These are phyloP conservation scores for Aethes cnicana DNA, from an alignment of 2,888 invertebrate species.

Conservation along the genomic window DNA sequence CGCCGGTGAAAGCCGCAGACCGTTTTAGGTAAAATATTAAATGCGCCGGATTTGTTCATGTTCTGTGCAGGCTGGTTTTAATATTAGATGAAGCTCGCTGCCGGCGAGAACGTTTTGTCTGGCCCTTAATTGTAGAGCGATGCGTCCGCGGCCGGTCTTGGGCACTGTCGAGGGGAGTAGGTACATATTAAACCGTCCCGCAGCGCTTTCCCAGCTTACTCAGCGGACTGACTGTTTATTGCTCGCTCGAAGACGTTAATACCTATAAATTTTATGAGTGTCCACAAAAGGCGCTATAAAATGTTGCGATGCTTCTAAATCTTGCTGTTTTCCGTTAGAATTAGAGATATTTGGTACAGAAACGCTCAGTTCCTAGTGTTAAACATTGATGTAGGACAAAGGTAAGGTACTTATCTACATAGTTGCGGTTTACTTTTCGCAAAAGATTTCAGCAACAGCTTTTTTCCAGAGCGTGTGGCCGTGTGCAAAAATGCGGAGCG, in stretches of 20 bases:
- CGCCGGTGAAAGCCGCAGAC: conserved; percentile 65
- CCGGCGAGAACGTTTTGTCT: conserved; percentile 64
- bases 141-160: conserved; percentile 51
- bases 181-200: conserved; percentile 64
- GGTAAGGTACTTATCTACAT: too few species aligned
- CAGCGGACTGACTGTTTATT: conserved; percentile 69
- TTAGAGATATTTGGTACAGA: conserved; percentile 52
- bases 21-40: conserved; percentile 78
- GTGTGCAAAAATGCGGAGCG: conserved; percentile 22
- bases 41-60: conserved; percentile 67
- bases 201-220: conserved; percentile 49
- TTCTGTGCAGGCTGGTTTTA: conserved; percentile 58
- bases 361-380: conserved; percentile 27
- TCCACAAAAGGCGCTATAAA: conserved; percentile 70
- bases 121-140: conserved; percentile 68
- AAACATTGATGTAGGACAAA: too few species aligned
- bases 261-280: conserved; percentile 75
- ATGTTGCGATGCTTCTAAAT: conserved; percentile 73
- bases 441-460: neutral
- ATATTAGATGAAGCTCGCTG: conserved; percentile 68
- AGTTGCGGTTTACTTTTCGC: neutral
- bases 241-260: conserved; percentile 69
- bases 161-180: conserved; percentile 43
- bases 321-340: conserved; percentile 62
- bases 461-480: neutral